Evolutionary conservation across 2,113 vertebrate genomes (phyloP), one percentile per base, ranked within the genome.

Genomic region (Catharus minimus): DNA sequence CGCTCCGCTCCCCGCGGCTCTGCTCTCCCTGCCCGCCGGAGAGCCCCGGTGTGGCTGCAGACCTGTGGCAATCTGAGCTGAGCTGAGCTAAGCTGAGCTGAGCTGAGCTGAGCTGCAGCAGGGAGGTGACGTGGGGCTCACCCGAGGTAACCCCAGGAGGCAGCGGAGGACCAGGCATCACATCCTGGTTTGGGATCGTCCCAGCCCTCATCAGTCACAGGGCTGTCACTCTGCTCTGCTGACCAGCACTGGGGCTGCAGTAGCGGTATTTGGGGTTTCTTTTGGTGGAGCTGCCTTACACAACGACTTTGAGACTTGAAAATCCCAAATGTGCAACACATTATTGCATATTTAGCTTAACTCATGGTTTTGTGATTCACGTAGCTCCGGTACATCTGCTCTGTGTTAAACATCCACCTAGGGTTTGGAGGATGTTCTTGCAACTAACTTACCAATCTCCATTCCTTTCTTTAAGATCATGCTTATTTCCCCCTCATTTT

Each of bases 21-120:
- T 2, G 57, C 80, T 6, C 28, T 19, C 15, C 52, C 47, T 6
- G 16, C 38, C 7, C 33, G 7, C 7, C 7, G 3, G 5, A 19
- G 27, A 28, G 23, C 15, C 15, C 52, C 1, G 52, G 5, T 1
- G 55, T 1, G 2, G 1, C 2, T 7, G 50, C 15, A 2, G 7
- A 27, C 5, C 33, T 6, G 15, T 0, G 36, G 43, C 8, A 20
- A 10, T 3, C 5, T 2, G 24, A 32, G 62, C 13, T 9, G 39
- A 39, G 39, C 39, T 39, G 39, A 38, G 33, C n/a, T n/a, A n/a
- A n/a, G n/a, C n/a, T n/a, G n/a, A 33, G 33, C 33, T 39, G 38
- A 39, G 11, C 38, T 39, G 39, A 39, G 39, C 39, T 39, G 39
- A 38, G 33, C 81, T 39, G 24, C 68, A 39, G 73, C 23, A 9